Conservation (phyloP, 2,888 invertebrate genomes). For the Ypsolopha sequella region DNA sequence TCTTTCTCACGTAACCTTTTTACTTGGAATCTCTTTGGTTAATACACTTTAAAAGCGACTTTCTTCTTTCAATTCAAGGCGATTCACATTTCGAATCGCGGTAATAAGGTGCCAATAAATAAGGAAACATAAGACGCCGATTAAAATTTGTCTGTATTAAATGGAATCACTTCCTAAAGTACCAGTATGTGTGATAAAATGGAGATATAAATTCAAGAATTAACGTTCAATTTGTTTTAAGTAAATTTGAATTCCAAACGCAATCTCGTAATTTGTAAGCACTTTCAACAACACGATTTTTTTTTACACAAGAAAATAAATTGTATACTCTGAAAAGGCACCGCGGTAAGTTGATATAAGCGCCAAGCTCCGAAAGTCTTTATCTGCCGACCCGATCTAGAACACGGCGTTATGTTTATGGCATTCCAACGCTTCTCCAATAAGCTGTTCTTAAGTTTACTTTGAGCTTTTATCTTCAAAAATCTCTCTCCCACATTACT, state of each 20-base stretch:
- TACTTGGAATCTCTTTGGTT: neutral
- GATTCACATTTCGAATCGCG: neutral
- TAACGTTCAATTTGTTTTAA: too few relatives aligned
- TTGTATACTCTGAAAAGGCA: too few relatives aligned
- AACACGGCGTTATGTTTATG: conserved; percentile 1
- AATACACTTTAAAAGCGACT: too few relatives aligned
- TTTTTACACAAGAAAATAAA: too few relatives aligned
- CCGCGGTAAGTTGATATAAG: neutral
- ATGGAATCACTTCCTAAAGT: too few relatives aligned
- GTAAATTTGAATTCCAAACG: too few relatives aligned
- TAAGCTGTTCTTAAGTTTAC: neutral
- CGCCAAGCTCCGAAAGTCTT: neutral
- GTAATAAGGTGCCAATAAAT: neutral
- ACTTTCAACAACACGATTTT: too few relatives aligned
- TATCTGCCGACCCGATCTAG: neutral
- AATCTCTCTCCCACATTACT: neutral
- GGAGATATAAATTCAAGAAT: too few relatives aligned
- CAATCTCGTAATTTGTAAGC: too few relatives aligned
- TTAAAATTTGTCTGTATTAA: too few relatives aligned
- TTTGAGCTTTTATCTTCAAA: neutral
- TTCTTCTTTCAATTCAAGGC: neutral
- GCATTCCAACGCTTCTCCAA: conserved; percentile 3
- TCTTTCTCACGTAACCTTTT: neutral
- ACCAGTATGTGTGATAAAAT: too few relatives aligned
- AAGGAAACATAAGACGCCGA: neutral